Conservation (phyloP, 2,113 vertebrate genomes). For the Tachysurus fulvidraco region DNA sequence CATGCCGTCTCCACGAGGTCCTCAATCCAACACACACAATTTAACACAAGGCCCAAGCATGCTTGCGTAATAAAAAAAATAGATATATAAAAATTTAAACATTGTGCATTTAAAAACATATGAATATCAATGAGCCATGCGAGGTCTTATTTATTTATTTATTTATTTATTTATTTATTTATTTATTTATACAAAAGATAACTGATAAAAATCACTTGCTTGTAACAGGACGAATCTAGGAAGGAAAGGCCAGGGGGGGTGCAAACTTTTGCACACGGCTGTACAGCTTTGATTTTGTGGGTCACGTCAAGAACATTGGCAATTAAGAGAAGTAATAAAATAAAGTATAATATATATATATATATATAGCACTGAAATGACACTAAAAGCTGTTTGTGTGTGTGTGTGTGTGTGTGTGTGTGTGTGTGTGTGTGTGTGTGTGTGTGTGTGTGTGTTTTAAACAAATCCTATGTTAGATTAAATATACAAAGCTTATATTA, state of each 20-base stretch:
- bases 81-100: not conserved
- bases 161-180: not conserved
- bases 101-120: not conserved
- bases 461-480: no score
- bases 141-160: not conserved
- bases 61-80: not conserved
- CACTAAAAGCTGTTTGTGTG: not conserved
- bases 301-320: not conserved
- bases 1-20: slow-evolving; percentile 11
- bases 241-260: no score
- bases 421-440: no score
- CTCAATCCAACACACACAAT: not conserved
- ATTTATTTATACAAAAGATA: no score
- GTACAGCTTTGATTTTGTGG: not conserved
- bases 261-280: not conserved
- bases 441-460: no score
- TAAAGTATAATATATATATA: no score
- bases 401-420: no score
- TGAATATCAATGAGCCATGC: not conserved
- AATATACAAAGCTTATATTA: no score
- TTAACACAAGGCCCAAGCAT: not conserved
- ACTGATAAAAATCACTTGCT: not conserved
- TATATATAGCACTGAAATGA: not conserved
- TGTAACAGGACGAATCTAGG: not conserved
- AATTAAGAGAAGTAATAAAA: not conserved